A percentile compares a stretch with the other conserved stretches of the same genome.
Evolutionary conservation across 2,113 vertebrate species (phyloP).

Genomic region (Pomatorhinus ruficollis): DNA sequence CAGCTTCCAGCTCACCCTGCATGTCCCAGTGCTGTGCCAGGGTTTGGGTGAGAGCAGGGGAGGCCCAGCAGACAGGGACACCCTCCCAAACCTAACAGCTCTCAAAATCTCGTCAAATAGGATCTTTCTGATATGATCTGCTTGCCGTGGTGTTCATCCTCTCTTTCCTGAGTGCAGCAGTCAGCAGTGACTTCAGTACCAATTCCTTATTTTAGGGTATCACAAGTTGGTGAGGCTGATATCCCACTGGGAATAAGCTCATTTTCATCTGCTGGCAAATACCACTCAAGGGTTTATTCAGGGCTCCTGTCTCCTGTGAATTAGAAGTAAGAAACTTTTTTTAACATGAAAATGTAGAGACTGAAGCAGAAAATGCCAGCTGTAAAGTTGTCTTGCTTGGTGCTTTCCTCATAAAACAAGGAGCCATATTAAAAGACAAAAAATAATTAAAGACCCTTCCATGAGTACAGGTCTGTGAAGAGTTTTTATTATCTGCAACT

Average conservation of each 20-base stretch:
- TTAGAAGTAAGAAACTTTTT: neutral
- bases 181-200: neutral
- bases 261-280: neutral
- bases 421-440: neutral
- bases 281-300: neutral
- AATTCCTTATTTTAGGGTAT: neutral
- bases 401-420: neutral
- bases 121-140: neutral
- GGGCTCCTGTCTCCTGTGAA: neutral
- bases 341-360: neutral
- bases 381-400: neutral
- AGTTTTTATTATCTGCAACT: neutral
- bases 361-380: neutral
- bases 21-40: neutral
- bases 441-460: neutral
- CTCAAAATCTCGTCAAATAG: neutral
- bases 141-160: neutral
- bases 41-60: neutral
- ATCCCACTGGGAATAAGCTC: neutral
- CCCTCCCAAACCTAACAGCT: neutral
- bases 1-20: neutral
- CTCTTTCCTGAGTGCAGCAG: neutral
- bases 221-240: neutral
- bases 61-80: rapidly evolving
- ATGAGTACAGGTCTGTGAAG: neutral